Percentiles rank a stretch among this genome's conserved stretches.
Evolutionary conservation across 2,113 vertebrate species (phyloP).

Genomic region (Hippopotamus amphibius): DNA sequence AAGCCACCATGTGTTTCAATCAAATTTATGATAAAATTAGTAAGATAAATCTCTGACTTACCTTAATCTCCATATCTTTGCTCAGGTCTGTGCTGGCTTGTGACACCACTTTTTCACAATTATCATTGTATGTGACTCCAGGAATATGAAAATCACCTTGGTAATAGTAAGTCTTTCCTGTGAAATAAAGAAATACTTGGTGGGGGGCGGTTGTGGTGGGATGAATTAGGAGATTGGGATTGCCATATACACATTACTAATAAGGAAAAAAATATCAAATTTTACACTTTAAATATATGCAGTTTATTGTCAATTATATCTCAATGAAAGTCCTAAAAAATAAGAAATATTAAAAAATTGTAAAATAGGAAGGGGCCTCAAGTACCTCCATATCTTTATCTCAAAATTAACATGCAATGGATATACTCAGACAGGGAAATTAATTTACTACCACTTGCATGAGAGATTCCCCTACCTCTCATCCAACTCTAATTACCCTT

Average conservation of each 20-base stretch:
- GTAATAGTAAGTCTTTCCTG: conserved; percentile 59
- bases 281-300: too few species aligned
- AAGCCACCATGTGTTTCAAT: background rate
- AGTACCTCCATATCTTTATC: background rate
- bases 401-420: background rate
- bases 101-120: conserved; percentile 55
- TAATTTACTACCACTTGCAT: background rate
- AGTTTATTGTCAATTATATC: too few species aligned
- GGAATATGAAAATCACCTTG: conserved; percentile 63
- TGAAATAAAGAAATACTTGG: conserved; percentile 29
- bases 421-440: background rate
- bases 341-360: background rate
- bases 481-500: background rate
- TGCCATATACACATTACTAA: too few species aligned
- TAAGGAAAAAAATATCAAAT: too few species aligned
- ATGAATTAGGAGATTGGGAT: too few species aligned
- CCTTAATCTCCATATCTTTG: conserved; percentile 63
- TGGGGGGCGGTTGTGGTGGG: too few species aligned
- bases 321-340: too few species aligned
- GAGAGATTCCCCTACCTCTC: background rate
- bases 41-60: background rate
- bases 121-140: conserved; percentile 59
- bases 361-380: background rate
- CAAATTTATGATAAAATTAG: background rate
- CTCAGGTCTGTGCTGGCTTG: background rate